These are phyloP conservation scores for Rhodinocichla rosea DNA, from an alignment of 2,113 vertebrate genomes.

Conservation along the genomic window DNA sequence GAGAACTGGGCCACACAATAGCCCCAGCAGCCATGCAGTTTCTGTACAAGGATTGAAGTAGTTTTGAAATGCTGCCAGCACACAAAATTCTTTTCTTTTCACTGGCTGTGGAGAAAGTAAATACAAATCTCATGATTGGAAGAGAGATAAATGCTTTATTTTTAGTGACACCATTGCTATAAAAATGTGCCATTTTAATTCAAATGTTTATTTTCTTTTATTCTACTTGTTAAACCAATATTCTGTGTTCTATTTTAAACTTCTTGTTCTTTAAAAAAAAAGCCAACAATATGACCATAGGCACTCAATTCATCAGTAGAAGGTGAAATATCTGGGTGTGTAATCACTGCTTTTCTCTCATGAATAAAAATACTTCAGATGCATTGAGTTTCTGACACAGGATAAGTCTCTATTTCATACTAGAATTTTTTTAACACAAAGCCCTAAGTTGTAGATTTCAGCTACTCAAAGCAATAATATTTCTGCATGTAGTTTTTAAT, in stretches of 20 bases:
- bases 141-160: not conserved
- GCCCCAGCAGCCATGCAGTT: not conserved
- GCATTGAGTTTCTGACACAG: not conserved
- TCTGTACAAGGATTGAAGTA: not conserved
- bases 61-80: not conserved
- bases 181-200: not conserved
- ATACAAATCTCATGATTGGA: not conserved
- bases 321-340: not conserved
- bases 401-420: not conserved
- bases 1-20: not conserved
- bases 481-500: not conserved
- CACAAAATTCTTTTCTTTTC: not conserved
- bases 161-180: not conserved
- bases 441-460: not conserved
- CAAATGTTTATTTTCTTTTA: not conserved
- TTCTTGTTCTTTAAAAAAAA: not conserved
- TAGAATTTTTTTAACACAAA: not conserved
- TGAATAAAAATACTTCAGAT: not conserved
- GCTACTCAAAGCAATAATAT: not conserved
- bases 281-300: not conserved
- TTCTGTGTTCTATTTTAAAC: not conserved
- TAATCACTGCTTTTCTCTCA: not conserved
- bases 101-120: not conserved
- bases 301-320: not conserved
- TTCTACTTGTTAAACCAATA: not conserved